phyloP scores from a whole-genome alignment of 2,797 vertebrate species.

The Myotis pilosus region DNA sequence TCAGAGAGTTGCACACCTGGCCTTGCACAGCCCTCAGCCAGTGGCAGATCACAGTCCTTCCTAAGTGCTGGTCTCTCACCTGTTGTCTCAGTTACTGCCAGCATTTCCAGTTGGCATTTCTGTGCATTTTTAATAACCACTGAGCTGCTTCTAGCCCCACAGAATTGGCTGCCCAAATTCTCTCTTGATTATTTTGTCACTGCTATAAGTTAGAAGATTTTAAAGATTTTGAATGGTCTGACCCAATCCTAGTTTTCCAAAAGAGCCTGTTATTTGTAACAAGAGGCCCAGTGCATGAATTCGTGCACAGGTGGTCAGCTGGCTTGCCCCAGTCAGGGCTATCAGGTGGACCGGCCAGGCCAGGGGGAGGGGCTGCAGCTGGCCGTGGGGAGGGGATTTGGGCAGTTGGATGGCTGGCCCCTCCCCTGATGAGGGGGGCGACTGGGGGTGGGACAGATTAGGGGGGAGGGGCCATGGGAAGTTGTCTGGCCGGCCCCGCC shows the following conservation, averaged over 20 bases:
- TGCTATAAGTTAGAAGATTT: background rate
- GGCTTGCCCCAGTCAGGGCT: too few species aligned
- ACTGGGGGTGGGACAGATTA: too few species aligned
- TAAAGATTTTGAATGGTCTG: background rate
- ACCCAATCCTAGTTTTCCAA: background rate
- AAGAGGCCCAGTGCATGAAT: too few species aligned
- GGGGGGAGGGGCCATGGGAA: too few species aligned
- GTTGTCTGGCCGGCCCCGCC: too few species aligned
- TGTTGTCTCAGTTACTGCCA: background rate
- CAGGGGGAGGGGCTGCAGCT: too few species aligned
- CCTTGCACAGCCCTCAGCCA: background rate
- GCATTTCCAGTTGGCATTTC: background rate
- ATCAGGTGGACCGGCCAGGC: too few species aligned
- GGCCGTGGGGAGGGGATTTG: too few species aligned
- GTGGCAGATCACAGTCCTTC: background rate
- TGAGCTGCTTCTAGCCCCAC: background rate
- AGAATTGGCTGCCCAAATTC: background rate
- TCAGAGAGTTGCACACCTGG: background rate
- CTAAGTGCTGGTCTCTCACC: background rate
- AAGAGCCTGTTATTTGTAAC: background rate
- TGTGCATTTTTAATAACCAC: conserved; percentile 4
- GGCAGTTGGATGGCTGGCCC: too few species aligned
- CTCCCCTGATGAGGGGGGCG: too few species aligned
- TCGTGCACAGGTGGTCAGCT: too few species aligned
- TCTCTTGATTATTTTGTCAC: background rate